These are phyloP conservation scores for Sus scrofa DNA, from an alignment of 2,113 vertebrate species.

Conservation along the genomic window DNA sequence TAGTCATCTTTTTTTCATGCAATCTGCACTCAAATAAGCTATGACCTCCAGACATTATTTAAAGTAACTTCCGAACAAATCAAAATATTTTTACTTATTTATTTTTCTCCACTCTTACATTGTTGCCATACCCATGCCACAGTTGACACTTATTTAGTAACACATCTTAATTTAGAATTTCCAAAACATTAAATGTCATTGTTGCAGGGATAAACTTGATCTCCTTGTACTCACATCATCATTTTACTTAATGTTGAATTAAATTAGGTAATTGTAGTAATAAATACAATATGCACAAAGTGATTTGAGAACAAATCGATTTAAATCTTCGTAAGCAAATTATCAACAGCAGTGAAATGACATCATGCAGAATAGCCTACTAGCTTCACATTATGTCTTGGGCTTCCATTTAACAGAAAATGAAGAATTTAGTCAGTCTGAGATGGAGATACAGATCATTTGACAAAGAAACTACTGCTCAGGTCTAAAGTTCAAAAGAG, in stretches of 20 bases:
- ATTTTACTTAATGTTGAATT: conserved; percentile 18
- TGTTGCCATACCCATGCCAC: background rate
- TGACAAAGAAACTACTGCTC: background rate
- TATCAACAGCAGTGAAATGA: background rate
- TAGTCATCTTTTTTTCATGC: background rate
- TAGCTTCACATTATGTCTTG: background rate
- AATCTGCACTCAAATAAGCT: background rate
- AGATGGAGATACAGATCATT: background rate
- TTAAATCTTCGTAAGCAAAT: background rate
- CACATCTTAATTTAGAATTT: background rate
- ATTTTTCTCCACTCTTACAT: background rate
- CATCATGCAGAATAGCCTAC: background rate
- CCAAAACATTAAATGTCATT: background rate
- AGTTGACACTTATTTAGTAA: background rate
- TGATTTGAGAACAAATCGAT: background rate
- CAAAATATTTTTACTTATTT: background rate
- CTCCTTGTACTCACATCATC: background rate
- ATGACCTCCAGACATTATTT: background rate
- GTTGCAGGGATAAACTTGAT: background rate
- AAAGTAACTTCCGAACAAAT: background rate
- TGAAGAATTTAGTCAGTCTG: background rate
- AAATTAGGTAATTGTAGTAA: background rate
- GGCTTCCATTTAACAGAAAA: background rate
- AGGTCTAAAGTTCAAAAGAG: background rate
- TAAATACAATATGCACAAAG: background rate